Conservation (phyloP, 2,888 invertebrate species). For the Agrilus cyanescens region DNA sequence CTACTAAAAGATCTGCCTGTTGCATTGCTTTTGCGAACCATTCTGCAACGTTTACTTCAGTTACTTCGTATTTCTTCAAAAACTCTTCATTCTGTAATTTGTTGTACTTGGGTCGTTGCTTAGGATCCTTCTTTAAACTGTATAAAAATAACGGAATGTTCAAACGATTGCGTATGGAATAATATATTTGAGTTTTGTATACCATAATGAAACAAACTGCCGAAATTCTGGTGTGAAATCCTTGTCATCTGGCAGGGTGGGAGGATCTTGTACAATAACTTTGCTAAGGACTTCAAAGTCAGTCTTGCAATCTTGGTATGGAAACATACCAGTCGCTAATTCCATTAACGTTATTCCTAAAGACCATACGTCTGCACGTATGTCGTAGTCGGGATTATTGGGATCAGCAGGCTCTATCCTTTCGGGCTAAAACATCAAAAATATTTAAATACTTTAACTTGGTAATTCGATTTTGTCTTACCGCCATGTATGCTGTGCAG, state of each 20-base stretch:
- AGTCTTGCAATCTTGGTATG: slow-evolving; percentile 87
- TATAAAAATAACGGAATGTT: slow-evolving; percentile 25
- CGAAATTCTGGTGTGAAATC: slow-evolving; percentile 79
- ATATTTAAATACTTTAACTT: background rate
- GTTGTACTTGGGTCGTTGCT: slow-evolving; percentile 86
- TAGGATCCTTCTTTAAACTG: slow-evolving; percentile 89
- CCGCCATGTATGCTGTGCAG: slow-evolving; percentile 99
- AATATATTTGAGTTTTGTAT: slow-evolving; percentile 17
- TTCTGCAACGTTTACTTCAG: slow-evolving; percentile 60
- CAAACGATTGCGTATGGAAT: background rate
- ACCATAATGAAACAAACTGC: slow-evolving; percentile 86
- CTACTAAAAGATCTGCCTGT: slow-evolving; percentile 29
- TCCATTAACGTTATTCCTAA: slow-evolving; percentile 93
- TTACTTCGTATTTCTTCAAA: slow-evolving; percentile 67
- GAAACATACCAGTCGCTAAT: slow-evolving; percentile 92
- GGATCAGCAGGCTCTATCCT: slow-evolving; percentile 92
- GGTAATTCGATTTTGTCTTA: slow-evolving; percentile 39
- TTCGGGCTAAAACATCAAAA: slow-evolving; percentile 61
- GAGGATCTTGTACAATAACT: slow-evolving; percentile 80
- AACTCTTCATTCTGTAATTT: slow-evolving; percentile 81
- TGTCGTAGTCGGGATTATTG: slow-evolving; percentile 90
- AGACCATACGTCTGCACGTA: slow-evolving; percentile 99
- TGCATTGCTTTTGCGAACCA: slow-evolving; percentile 68
- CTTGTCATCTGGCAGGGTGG: slow-evolving; percentile 63
- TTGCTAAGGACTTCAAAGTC: slow-evolving; percentile 95